Evolutionary conservation across 2,888 invertebrate species (phyloP), one percentile per base, ranked within the genome.

Genomic region (Ditula angustiorana): DNA sequence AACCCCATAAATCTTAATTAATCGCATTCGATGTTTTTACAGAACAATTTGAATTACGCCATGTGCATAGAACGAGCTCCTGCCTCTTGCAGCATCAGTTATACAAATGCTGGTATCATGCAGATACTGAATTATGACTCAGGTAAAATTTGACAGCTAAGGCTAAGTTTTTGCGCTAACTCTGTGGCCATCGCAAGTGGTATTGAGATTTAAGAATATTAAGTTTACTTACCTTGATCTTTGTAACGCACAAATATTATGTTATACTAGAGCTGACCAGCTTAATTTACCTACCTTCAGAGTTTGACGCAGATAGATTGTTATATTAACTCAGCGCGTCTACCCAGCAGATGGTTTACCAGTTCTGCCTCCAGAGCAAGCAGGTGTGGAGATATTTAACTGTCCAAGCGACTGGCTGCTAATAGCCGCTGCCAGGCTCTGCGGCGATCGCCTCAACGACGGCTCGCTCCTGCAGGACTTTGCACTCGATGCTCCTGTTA

Each of bases 21-120:
- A n/a, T n/a, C n/a, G n/a, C n/a, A n/a, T n/a, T n/a, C n/a, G 24
- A 21, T 57, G 69, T 52, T 50, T 44, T 94, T 94, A 28, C 81
- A 96, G 96, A 96, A 96, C 76, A 96, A 96, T 81, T 82, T 96
- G 2, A 96, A 96, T 79, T 96, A 96, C 79, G 96, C 95, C 0
- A 95, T 96, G 69, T 96, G 96, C 77, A 94, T 96, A 68, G 83
- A 93, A 72, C 94, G 95, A 66, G 90, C 90, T 28, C 82, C 93
- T 30, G 94, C 94, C 26, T 94, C 94, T 57, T 96, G 96, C 81
- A 94, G 94, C 49, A 87, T 96, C 11, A 95, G 95, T 0, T 96
- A 95, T 74, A 92, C 88, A 0, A 95, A 93, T 72, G 83, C 83
- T 8, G 91, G 86, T 62, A 93, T 93, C 30, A 95, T 96, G 88